A percentile compares a stretch with the other conserved stretches of the same genome.
Conservation (phyloP, 2,888 invertebrate species). For the Drosophila diplacantha region DNA sequence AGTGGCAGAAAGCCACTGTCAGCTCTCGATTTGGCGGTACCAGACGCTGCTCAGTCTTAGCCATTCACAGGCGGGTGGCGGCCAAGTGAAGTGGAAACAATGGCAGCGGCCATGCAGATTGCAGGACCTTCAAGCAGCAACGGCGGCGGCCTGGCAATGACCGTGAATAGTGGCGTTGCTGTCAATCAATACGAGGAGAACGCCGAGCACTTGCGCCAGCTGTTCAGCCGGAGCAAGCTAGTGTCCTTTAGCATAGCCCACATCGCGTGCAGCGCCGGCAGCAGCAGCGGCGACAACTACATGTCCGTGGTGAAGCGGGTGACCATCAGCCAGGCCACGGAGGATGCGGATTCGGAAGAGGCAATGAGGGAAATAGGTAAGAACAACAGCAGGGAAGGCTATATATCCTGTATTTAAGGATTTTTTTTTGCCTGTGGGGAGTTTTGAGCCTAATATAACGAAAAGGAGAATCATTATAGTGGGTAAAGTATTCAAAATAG, state of each 20-base stretch:
- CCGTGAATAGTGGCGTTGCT: slow-evolving; percentile 22
- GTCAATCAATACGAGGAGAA: slow-evolving; percentile 64
- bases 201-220: slow-evolving; percentile 63
- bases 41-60: slow-evolving; percentile 6
- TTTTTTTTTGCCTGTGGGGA: too few species aligned
- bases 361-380: slow-evolving; percentile 30
- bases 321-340: slow-evolving; percentile 51
- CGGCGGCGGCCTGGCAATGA: slow-evolving; percentile 27
- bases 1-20: slow-evolving; percentile 46
- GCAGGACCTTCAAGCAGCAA: slow-evolving; percentile 38
- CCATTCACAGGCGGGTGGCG: slow-evolving; percentile 15
- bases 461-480: neutral
- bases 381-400: too few species aligned
- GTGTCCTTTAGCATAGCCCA: slow-evolving; percentile 65
- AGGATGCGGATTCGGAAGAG: slow-evolving; percentile 13
- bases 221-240: slow-evolving; percentile 58
- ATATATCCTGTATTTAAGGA: too few species aligned
- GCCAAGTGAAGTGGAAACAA: slow-evolving; percentile 32
- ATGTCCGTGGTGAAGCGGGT: slow-evolving; percentile 77
- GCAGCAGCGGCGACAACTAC: slow-evolving; percentile 76
- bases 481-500: neutral
- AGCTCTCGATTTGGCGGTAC: slow-evolving; percentile 35
- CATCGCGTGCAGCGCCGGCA: slow-evolving; percentile 70
- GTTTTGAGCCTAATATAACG: neutral
- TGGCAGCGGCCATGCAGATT: slow-evolving; percentile 25